These are phyloP conservation scores for Drosophila pegasa DNA, from an alignment of 2,888 invertebrate species.

Conservation along the genomic window DNA sequence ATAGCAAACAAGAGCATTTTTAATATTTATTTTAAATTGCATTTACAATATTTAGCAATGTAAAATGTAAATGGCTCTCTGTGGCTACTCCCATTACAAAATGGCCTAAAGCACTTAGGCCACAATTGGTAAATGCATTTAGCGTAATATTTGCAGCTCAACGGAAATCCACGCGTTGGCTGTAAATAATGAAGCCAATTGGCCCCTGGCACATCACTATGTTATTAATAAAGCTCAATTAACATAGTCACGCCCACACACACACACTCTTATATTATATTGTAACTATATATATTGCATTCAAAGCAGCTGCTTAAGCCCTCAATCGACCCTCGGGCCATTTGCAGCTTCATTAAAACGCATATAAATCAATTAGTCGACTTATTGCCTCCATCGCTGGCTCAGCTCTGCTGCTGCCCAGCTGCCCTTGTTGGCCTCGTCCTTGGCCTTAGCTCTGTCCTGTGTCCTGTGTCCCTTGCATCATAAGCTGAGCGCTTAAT, in stretches of 20 bases:
- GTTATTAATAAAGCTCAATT: slow-evolving; percentile 63
- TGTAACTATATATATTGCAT: background rate
- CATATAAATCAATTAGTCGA: slow-evolving; percentile 69
- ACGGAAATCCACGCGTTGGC: background rate
- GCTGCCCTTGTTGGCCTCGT: background rate
- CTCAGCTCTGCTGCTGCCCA: too few species aligned
- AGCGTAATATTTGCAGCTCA: background rate
- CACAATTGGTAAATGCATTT: background rate
- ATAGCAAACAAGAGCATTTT: background rate
- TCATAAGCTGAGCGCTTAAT: slow-evolving; percentile 22
- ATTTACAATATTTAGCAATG: background rate
- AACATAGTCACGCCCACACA: slow-evolving; percentile 32
- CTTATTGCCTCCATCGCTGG: slow-evolving; percentile 33
- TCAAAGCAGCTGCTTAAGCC: background rate
- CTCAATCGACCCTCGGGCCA: background rate
- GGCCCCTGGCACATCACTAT: slow-evolving; percentile 26
- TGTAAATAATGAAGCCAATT: slow-evolving; percentile 8
- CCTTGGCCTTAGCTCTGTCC: background rate
- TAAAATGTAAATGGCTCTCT: background rate
- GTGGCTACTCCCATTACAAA: slow-evolving; percentile 4
- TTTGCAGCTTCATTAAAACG: slow-evolving; percentile 59
- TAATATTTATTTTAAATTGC: background rate
- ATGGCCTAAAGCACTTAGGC: background rate
- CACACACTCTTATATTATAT: background rate
- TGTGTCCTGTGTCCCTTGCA: too few species aligned